A percentile compares a stretch with the other conserved stretches of the same genome.
These are phyloP conservation scores for Apis cerana DNA, from an alignment of 1,140 invertebrate species.

Conservation along the genomic window DNA sequence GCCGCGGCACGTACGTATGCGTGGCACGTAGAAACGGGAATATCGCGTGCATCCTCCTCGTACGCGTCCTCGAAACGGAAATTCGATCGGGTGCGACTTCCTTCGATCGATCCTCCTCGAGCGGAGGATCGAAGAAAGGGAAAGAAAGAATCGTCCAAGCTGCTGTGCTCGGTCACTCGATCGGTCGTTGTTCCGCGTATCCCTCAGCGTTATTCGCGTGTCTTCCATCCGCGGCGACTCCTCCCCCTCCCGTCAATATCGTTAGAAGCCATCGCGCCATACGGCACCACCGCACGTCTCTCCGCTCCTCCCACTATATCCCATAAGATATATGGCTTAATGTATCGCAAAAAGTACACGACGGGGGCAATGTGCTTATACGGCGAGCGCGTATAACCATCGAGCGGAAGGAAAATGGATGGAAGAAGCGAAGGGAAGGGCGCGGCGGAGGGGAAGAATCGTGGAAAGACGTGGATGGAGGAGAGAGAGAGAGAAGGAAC, in stretches of 20 bases:
- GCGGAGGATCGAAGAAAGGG: background rate
- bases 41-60: constrained; percentile 30
- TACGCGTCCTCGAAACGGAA: constrained; percentile 42
- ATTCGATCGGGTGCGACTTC: constrained; percentile 42
- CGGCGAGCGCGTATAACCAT: constrained; percentile 41
- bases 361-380: constrained; percentile 57
- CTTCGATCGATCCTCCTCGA: background rate
- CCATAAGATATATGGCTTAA: constrained; percentile 70
- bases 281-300: constrained; percentile 31
- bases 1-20: background rate
- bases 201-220: constrained; percentile 70
- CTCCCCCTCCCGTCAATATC: constrained; percentile 48
- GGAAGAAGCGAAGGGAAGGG: constrained; percentile 10
- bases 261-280: constrained; percentile 26
- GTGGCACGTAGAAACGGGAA: constrained; percentile 27
- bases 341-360: constrained; percentile 69
- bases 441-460: background rate
- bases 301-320: constrained; percentile 24
- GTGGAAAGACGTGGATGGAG: background rate
- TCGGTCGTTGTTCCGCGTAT: background rate
- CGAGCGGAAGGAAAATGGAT: constrained; percentile 58
- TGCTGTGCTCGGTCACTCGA: constrained; percentile 66
- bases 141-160: no score
- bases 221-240: constrained; percentile 60
- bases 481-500: background rate